Percentiles rank a stretch among this genome's conserved stretches.
phyloP scores from a whole-genome alignment of 2,113 vertebrate genomes.

The Heterotis niloticus region DNA sequence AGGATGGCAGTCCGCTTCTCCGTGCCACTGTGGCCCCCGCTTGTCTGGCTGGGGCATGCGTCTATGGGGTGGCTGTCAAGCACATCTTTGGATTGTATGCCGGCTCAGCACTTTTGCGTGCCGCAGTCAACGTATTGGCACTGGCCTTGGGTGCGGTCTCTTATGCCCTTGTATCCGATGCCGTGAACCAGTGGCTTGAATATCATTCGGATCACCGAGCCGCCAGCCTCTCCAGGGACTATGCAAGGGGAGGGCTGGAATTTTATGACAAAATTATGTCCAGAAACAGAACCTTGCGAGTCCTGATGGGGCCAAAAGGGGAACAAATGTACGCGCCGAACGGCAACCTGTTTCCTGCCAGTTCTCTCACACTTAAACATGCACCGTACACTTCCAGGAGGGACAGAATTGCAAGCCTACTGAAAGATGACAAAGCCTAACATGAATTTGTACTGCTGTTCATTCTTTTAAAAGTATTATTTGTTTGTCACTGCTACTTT shows the following conservation, averaged over 20 bases:
- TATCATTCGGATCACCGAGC: conserved; percentile 69
- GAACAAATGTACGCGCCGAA: conserved; percentile 74
- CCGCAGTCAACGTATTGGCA: conserved; percentile 62
- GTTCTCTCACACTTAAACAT: conserved; percentile 77
- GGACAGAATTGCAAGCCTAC: conserved; percentile 66
- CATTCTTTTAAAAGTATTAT: too few relatives aligned
- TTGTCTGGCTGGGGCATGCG: conserved; percentile 73
- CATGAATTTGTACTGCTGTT: not conserved
- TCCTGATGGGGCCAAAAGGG: conserved; percentile 75
- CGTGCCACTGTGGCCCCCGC: conserved; percentile 67
- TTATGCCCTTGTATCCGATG: conserved; percentile 68
- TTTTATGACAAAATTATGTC: conserved; percentile 86
- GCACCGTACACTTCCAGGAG: conserved; percentile 80
- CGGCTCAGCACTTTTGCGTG: conserved; percentile 58
- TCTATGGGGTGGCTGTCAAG: conserved; percentile 68
- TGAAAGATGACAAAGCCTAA: conserved; percentile 57
- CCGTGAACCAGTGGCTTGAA: conserved; percentile 73
- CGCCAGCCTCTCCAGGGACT: conserved; percentile 69
- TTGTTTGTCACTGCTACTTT: too few relatives aligned
- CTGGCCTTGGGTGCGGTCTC: conserved; percentile 62
- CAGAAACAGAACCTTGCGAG: conserved; percentile 73
- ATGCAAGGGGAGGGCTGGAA: conserved; percentile 80
- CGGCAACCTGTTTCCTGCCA: conserved; percentile 78
- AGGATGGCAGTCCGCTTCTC: conserved; percentile 59
- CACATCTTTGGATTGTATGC: conserved; percentile 70